Conservation (phyloP, 2,888 invertebrate genomes). For the Opisthograptis luteolata region DNA sequence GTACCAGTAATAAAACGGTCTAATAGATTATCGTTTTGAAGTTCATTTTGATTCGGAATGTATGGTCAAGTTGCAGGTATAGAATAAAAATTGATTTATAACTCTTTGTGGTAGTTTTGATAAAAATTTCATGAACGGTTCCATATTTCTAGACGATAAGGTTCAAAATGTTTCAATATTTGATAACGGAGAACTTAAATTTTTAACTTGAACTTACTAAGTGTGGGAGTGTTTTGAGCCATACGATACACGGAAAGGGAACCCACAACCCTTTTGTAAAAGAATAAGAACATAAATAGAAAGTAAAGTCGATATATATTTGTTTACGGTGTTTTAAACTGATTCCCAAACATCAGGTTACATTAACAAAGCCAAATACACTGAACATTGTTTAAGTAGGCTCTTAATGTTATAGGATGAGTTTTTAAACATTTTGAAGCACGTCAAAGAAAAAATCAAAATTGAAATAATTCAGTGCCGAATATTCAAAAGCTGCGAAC, state of each 20-base stretch:
- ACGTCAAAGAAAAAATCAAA: too few relatives aligned
- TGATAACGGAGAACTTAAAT: background rate
- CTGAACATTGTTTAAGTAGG: constrained; percentile 10
- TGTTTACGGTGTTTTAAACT: constrained; percentile 34
- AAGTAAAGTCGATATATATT: constrained; percentile 50
- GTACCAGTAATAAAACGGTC: constrained; percentile 48
- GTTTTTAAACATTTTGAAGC: constrained; percentile 13
- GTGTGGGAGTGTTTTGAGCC: constrained; percentile 60
- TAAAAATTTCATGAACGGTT: background rate
- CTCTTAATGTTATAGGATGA: constrained; percentile 14
- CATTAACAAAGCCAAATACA: constrained; percentile 32
- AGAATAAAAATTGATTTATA: constrained; percentile 42
- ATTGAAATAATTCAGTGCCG: too few relatives aligned
- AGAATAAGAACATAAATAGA: constrained; percentile 60
- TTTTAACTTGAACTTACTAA: constrained; percentile 13
- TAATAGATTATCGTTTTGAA: constrained; percentile 51
- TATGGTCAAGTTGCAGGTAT: constrained; percentile 31
- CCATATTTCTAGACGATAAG: constrained; percentile 21
- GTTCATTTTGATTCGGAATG: constrained; percentile 50
- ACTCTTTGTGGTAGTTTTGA: background rate
- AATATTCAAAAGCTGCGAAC: background rate
- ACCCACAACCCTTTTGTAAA: constrained; percentile 55
- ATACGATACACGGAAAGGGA: constrained; percentile 65
- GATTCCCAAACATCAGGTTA: constrained; percentile 44
- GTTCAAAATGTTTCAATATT: constrained; percentile 15